Evolutionary conservation across 1,140 invertebrate genomes (phyloP).

Genomic region (Leptinotarsa texana): DNA sequence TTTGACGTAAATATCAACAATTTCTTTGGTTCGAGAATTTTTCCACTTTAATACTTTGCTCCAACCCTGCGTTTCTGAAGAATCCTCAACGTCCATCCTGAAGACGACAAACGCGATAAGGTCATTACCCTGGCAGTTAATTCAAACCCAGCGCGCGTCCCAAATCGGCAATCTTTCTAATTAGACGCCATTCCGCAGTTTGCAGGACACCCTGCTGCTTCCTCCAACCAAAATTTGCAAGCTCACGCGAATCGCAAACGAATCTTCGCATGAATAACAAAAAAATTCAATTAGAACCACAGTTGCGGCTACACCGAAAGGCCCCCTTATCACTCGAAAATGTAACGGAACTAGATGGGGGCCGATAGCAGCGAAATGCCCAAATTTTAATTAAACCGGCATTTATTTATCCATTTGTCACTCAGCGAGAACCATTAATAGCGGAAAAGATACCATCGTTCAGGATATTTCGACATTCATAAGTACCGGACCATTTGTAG

Average conservation of each 20-base stretch:
- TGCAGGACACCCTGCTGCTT: background rate
- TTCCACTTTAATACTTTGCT: too few relatives aligned
- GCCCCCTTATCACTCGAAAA: constrained; percentile 3
- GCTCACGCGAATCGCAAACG: background rate
- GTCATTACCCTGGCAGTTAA: background rate
- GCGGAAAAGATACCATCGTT: constrained; percentile 9
- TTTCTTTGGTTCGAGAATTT: too few relatives aligned
- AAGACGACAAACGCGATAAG: too few relatives aligned
- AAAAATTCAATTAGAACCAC: constrained; percentile 11
- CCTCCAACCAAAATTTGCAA: constrained; percentile 7
- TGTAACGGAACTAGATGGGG: constrained; percentile 17
- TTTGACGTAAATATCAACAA: too few relatives aligned
- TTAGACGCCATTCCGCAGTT: background rate
- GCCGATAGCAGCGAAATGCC: constrained; percentile 5
- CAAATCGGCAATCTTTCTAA: background rate
- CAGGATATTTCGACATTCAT: constrained; percentile 7
- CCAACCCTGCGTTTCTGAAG: too few relatives aligned
- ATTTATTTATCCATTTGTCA: constrained; percentile 22
- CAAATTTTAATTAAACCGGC: constrained; percentile 21
- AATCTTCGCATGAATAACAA: constrained; percentile 3
- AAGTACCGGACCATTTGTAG: constrained; percentile 21
- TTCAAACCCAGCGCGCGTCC: background rate
- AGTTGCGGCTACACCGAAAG: constrained; percentile 3
- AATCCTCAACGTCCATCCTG: too few relatives aligned
- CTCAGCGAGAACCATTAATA: constrained; percentile 17